Evolutionary conservation across 2,113 vertebrate genomes (phyloP).

Genomic region (Benitochromis conjunctus): DNA sequence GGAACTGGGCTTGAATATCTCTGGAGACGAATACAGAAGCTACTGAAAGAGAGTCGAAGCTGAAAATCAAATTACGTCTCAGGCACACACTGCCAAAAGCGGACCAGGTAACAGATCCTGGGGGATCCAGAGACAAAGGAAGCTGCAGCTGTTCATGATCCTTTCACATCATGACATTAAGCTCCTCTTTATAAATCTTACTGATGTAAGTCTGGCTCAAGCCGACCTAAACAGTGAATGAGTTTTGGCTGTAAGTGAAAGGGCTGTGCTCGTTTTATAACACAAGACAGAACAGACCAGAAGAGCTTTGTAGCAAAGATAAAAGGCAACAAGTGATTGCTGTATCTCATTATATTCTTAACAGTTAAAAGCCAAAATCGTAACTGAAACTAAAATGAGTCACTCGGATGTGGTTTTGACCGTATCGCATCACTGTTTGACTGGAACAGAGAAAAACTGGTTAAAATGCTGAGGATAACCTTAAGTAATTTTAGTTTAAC

Average conservation of each 20-base stretch:
- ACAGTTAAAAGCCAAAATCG: not conserved
- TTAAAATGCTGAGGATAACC: not conserved
- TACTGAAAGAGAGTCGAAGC: not conserved
- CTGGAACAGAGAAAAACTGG: not conserved
- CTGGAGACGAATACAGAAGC: not conserved
- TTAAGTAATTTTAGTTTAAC: not conserved
- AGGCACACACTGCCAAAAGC: not conserved
- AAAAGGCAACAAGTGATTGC: not conserved
- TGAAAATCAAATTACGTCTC: not conserved
- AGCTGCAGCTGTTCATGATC: not conserved
- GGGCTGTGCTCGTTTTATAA: not conserved
- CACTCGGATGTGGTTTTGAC: not conserved
- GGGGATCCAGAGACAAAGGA: not conserved
- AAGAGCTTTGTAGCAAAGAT: not conserved
- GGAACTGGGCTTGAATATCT: not conserved
- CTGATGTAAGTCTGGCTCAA: not conserved
- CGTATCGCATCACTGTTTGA: not conserved
- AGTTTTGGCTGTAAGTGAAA: not conserved
- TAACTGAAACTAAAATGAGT: not conserved
- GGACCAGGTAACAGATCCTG: not conserved
- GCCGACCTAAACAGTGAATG: not conserved
- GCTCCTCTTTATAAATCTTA: not conserved
- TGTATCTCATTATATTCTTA: not conserved
- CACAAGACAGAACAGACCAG: not conserved
- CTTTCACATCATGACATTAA: not conserved